Evolutionary conservation across 2,888 invertebrate species (phyloP).

Genomic region (Cephus sareptanus): DNA sequence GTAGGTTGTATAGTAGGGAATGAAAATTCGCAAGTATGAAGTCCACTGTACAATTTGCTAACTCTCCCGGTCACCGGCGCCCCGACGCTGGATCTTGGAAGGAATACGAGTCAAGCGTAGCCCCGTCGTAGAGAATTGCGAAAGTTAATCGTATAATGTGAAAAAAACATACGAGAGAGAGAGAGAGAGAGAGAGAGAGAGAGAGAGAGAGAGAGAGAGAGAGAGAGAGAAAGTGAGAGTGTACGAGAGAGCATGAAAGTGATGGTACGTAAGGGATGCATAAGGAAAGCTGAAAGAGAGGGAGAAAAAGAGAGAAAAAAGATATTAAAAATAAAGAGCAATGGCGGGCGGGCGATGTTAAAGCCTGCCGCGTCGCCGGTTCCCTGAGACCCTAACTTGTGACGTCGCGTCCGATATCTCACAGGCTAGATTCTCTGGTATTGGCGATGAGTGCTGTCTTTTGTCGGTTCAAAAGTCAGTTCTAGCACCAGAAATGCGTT

Average conservation of each 20-base stretch:
- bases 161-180: conserved; percentile 6
- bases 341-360: conserved; percentile 62
- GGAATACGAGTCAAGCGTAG: not conserved
- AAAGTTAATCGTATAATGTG: not conserved
- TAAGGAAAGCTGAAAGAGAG: conserved; percentile 19
- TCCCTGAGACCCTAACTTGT: conserved; percentile 85
- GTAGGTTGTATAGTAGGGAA: conserved; percentile 99
- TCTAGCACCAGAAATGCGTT: not conserved
- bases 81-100: conserved; percentile 44
- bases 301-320: conserved; percentile 23
- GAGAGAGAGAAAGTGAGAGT: not conserved
- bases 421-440: conserved; percentile 80
- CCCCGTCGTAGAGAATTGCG: conserved; percentile 5
- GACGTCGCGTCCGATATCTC: conserved; percentile 74
- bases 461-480: conserved; percentile 46
- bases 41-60: conserved; percentile 97
- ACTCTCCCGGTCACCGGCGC: conserved; percentile 82
- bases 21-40: conserved; percentile 81
- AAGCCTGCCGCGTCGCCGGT: conserved; percentile 72
- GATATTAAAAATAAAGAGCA: conserved; percentile 39
- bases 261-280: not conserved
- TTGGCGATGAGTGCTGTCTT: conserved; percentile 70
- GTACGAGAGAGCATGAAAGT: conserved; percentile 10
- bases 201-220: conserved; percentile 24
- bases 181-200: conserved; percentile 9